phyloP scores from a whole-genome alignment of 2,113 vertebrate species.

The Uria aalge region DNA sequence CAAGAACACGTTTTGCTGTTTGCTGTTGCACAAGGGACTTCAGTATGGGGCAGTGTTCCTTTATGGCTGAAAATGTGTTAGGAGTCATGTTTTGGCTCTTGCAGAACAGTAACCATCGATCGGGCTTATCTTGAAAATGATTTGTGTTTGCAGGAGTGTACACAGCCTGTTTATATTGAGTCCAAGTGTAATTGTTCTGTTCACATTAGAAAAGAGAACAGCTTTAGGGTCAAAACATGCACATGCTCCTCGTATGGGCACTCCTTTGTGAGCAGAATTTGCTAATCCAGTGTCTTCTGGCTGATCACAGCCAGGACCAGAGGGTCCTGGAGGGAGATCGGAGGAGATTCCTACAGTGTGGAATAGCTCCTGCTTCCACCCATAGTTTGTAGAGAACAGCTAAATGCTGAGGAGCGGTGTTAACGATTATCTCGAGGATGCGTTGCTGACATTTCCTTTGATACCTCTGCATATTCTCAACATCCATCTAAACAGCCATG shows the following conservation, averaged over 20 bases:
- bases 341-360: background rate
- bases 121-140: background rate
- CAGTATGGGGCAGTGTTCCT: background rate
- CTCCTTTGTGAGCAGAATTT: background rate
- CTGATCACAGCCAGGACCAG: background rate
- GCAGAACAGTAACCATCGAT: background rate
- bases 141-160: background rate
- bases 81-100: background rate
- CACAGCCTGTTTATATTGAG: background rate
- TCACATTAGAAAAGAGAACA: background rate
- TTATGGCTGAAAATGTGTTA: background rate
- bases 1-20: rapidly evolving
- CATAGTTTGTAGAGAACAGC: background rate
- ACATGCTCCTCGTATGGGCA: background rate
- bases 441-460: background rate
- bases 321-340: background rate
- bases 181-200: background rate
- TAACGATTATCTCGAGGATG: background rate
- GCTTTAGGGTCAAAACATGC: background rate
- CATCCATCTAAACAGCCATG: background rate
- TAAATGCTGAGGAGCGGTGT: background rate
- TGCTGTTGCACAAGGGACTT: background rate
- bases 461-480: background rate
- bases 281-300: background rate
- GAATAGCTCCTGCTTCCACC: background rate